A percentile compares a stretch with the other conserved stretches of the same genome.
Evolutionary conservation across 2,113 vertebrate species (phyloP).

Genomic region (Pseudorhombus dupliciocellatus): DNA sequence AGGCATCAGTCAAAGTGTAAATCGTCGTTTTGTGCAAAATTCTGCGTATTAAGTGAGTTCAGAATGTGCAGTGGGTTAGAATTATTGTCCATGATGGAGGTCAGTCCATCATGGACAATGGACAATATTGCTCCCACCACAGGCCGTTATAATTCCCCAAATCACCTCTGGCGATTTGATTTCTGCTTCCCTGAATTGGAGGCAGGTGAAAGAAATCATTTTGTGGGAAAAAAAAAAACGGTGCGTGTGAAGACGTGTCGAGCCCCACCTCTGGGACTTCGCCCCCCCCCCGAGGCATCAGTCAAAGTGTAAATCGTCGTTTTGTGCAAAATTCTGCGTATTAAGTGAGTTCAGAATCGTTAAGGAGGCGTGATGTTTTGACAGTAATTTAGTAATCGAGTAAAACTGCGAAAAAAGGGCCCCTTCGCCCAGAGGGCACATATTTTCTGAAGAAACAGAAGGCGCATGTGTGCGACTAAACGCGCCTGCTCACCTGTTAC

Average conservation of each 20-base stretch:
- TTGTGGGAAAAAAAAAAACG: conserved; percentile 1
- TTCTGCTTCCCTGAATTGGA: conserved; percentile 44
- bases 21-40: conserved; percentile 56
- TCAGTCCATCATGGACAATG: no score
- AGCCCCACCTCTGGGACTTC: conserved; percentile 47
- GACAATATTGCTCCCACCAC: not conserved
- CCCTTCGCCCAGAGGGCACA: conserved; percentile 45
- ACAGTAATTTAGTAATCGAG: conserved; percentile 73
- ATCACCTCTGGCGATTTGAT: conserved; percentile 23
- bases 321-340: conserved; percentile 49
- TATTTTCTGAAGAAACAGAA: conserved; percentile 39
- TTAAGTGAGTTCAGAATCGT: conserved; percentile 44
- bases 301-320: conserved; percentile 57
- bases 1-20: conserved; percentile 56
- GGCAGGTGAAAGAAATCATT: conserved; percentile 35
- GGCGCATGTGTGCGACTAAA: conserved; percentile 11
- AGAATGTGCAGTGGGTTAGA: no score
- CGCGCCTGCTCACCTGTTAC: conserved; percentile 40
- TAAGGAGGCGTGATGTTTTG: conserved; percentile 62
- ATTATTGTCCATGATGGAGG: no score
- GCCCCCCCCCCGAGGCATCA: conserved; percentile 38
- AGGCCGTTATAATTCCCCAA: conserved; percentile 4
- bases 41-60: conserved; percentile 44
- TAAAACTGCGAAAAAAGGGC: conserved; percentile 52
- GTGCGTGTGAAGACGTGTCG: conserved; percentile 49